phyloP scores from a whole-genome alignment of 1,140 invertebrate species.

The Platyscapa corneri region DNA sequence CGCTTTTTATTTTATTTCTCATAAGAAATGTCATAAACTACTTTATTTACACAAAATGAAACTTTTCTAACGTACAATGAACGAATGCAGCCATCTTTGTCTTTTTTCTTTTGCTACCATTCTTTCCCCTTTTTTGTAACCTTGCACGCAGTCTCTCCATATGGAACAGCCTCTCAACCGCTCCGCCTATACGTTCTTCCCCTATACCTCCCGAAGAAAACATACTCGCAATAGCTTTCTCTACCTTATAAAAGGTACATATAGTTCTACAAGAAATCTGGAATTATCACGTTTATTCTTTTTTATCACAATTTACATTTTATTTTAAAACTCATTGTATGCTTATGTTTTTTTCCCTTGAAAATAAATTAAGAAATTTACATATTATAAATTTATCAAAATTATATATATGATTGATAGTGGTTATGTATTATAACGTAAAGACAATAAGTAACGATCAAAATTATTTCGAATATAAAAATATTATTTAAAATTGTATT shows the following conservation, averaged over 20 bases:
- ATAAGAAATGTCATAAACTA: slow-evolving; percentile 64
- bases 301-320: not conserved
- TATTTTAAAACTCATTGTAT: not conserved
- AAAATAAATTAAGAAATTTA: not conserved
- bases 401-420: not conserved
- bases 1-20: slow-evolving; percentile 3
- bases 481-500: too few relatives aligned
- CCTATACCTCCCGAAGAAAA: slow-evolving; percentile 47
- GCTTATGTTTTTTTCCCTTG: not conserved
- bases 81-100: slow-evolving; percentile 67
- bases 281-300: not conserved
- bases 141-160: slow-evolving; percentile 60
- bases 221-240: slow-evolving; percentile 41
- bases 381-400: not conserved
- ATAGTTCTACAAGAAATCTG: slow-evolving; percentile 21
- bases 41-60: slow-evolving; percentile 70
- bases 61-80: slow-evolving; percentile 69
- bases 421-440: too few relatives aligned
- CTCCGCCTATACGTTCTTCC: slow-evolving; percentile 51
- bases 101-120: slow-evolving; percentile 63
- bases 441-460: too few relatives aligned
- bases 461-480: too few relatives aligned
- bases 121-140: slow-evolving; percentile 14
- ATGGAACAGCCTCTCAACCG: slow-evolving; percentile 68
- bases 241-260: slow-evolving; percentile 29